Base-by-base conservation (phyloP, 2,797 vertebrate species). In the Danio tinwini region DNA sequence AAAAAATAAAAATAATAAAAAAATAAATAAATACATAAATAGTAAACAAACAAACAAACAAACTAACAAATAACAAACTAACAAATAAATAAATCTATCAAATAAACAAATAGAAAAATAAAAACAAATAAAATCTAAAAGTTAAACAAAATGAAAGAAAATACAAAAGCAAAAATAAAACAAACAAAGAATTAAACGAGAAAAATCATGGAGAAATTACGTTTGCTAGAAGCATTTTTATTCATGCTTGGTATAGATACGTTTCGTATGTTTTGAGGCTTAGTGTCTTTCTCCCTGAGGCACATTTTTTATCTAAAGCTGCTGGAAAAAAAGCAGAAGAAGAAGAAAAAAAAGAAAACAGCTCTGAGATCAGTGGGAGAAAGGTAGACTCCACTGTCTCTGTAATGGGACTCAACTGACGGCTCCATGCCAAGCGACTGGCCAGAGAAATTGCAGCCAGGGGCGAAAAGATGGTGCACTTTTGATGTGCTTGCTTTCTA, bases 401-500 rank as follows among this genome's bases (percentile, higher is more conserved):
- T 7, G 13, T 76, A 50, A 65, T 58, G 40, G 40, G 52, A 67
- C 52, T 6, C 12, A 37, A 71, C 67, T 53, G 47, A 45, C 50
- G 49, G 68, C 40, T n/a, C 40, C 37, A 17, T 39, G 68, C 58
- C 49, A 53, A 55, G 58, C 8, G 37, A 50, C 55, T 61, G 65
- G 55, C 59, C 49, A 55, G 49, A 79, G 40, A 79, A 64, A 55
- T 72, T 63, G 21, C 39, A 63, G 68, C 77, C 49, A 19, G 45
- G 68, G 50, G 77, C 68, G 2, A 79, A 71, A 63, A 53, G 59
- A 79, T 72, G 16, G 49, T 19, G 37, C 47, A 64, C 68, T 77
- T 79, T 79, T 79, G 58, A 79, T 72, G 68, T 63, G 17, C 68
- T 55, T 19, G 5, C 68, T 79, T 39, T 64, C 59, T 29, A 44